phyloP scores from a whole-genome alignment of 2,797 vertebrate genomes.

The Triplophysa bombifrons region DNA sequence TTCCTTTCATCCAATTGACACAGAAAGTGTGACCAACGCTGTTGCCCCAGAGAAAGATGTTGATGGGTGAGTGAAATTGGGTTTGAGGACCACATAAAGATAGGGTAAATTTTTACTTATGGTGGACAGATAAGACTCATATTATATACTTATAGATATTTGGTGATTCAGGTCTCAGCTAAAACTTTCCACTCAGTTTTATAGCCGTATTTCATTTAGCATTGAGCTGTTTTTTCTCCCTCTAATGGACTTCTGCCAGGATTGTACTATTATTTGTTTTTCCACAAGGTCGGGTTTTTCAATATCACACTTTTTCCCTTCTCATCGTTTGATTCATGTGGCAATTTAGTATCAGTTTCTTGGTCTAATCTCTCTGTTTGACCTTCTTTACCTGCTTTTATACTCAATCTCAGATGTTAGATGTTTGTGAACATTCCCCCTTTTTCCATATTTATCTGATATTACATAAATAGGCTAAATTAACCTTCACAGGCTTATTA shows the following conservation, averaged over 20 bases:
- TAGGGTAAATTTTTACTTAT: neutral
- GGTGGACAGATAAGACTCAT: neutral
- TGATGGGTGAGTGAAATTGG: constrained; percentile 81
- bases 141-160: neutral
- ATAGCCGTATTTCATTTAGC: neutral
- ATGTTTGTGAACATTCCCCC: neutral
- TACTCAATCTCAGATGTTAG: neutral
- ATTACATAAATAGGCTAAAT: neutral
- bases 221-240: neutral
- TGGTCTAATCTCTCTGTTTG: neutral
- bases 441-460: neutral
- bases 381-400: constrained; percentile 7
- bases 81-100: neutral
- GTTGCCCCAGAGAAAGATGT: constrained; percentile 91
- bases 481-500: neutral
- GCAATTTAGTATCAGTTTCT: neutral
- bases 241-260: neutral
- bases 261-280: neutral
- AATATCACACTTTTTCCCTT: neutral
- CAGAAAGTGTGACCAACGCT: constrained; percentile 84
- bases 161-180: neutral
- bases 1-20: constrained; percentile 81
- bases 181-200: neutral
- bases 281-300: neutral
- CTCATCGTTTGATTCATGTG: neutral